Evolutionary conservation across 2,113 vertebrate species (phyloP).

Genomic region (Mirza zaza): DNA sequence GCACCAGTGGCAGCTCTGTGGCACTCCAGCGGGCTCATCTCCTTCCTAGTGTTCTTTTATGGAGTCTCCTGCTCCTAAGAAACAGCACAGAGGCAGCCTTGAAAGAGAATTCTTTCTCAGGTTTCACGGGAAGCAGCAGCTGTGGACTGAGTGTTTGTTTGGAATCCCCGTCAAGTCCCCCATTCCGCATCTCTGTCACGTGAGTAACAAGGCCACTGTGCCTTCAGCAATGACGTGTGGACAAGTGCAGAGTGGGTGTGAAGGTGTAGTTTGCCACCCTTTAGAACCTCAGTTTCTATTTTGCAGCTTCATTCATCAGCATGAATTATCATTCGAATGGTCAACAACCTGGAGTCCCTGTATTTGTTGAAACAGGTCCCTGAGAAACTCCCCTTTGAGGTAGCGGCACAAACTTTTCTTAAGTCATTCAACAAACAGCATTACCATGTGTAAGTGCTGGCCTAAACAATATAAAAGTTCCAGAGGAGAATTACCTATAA

Average conservation of each 20-base stretch:
- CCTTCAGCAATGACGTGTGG: neutral
- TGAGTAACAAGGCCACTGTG: neutral
- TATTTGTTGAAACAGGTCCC: neutral
- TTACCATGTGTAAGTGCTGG: neutral
- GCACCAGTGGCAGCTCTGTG: neutral
- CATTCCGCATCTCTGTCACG: neutral
- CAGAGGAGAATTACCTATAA: neutral
- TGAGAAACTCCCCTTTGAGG: neutral
- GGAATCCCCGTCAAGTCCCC: neutral
- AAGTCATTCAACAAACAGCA: neutral
- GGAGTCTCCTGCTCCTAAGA: neutral
- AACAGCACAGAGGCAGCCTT: neutral
- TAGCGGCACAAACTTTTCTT: neutral
- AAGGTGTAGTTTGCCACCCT: neutral
- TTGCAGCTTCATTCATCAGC: neutral
- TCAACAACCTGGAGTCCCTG: neutral
- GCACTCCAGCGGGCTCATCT: neutral
- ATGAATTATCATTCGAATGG: neutral
- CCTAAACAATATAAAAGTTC: neutral
- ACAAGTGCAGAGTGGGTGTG: neutral
- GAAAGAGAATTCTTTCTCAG: neutral
- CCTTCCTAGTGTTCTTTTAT: neutral
- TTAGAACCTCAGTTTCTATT: neutral
- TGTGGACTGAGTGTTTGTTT: neutral
- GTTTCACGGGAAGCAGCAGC: neutral